These are phyloP conservation scores for Diplolepis rosae DNA, from an alignment of 2,888 invertebrate species.

Conservation along the genomic window DNA sequence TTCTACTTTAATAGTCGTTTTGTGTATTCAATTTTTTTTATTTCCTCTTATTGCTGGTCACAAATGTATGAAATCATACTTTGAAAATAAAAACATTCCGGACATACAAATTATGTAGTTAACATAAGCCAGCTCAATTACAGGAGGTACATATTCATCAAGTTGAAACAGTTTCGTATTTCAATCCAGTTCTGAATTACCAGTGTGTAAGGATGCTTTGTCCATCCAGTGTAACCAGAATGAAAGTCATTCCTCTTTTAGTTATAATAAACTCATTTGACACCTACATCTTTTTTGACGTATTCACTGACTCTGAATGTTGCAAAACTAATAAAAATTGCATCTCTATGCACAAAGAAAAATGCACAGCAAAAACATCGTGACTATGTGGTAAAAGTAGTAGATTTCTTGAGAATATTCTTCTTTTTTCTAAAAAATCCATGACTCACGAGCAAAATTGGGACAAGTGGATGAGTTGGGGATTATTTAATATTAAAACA, in stretches of 20 bases:
- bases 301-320: not conserved
- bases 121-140: constrained; percentile 11
- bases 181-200: constrained; percentile 67
- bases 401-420: too few relatives aligned
- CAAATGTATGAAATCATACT: not conserved
- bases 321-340: too few relatives aligned
- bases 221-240: not conserved
- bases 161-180: constrained; percentile 59
- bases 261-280: not conserved
- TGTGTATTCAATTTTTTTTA: too few relatives aligned
- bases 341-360: too few relatives aligned
- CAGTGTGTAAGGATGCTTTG: not conserved
- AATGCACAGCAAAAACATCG: too few relatives aligned
- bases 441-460: too few relatives aligned
- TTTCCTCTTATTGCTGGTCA: not conserved
- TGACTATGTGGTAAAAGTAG: too few relatives aligned
- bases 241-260: not conserved
- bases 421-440: too few relatives aligned
- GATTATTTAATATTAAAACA: too few relatives aligned
- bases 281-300: not conserved
- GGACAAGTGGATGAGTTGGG: too few relatives aligned
- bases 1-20: too few relatives aligned
- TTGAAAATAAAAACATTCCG: not conserved
- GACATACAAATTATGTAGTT: constrained; percentile 1
- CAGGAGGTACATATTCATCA: constrained; percentile 4